A percentile compares a stretch with the other conserved stretches of the same genome.
Conservation (phyloP, 1,140 invertebrate species). For the Pomacea maculata region DNA sequence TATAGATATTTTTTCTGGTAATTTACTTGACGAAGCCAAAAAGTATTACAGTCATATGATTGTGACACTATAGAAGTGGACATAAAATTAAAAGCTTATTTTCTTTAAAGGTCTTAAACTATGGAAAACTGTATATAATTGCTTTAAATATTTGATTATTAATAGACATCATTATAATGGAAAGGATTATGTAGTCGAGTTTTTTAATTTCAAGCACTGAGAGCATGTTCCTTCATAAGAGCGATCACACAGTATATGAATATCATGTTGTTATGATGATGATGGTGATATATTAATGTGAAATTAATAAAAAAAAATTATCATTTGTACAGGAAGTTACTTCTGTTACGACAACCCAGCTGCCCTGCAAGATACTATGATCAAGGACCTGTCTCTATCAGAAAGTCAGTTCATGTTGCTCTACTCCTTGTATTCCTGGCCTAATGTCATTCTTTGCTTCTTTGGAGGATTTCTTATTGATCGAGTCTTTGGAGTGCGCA, state of each 20-base stretch:
- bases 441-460: slow-evolving; percentile 95
- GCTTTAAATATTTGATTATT: too few species aligned
- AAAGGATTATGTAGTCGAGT: neutral
- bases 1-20: too few species aligned
- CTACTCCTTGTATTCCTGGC: slow-evolving; percentile 98
- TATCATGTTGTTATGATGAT: neutral
- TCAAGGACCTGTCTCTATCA: slow-evolving; percentile 81
- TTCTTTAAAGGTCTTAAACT: too few species aligned
- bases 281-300: neutral
- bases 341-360: slow-evolving; percentile 98
- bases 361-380: slow-evolving; percentile 89
- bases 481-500: slow-evolving; percentile 90
- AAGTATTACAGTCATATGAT: too few species aligned
- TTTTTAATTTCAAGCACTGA: neutral
- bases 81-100: too few species aligned
- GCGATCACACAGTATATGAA: too few species aligned
- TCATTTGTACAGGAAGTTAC: slow-evolving; percentile 81
- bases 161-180: neutral
- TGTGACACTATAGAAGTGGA: too few species aligned
- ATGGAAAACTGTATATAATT: too few species aligned
- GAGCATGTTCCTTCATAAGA: neutral
- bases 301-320: slow-evolving; percentile 21
- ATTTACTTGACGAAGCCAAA: too few species aligned
- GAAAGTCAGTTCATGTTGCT: slow-evolving; percentile 85
- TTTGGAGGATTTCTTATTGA: slow-evolving; percentile 96